Evolutionary conservation across 2,888 invertebrate genomes (phyloP).

Genomic region (Coecobrya sp.): DNA sequence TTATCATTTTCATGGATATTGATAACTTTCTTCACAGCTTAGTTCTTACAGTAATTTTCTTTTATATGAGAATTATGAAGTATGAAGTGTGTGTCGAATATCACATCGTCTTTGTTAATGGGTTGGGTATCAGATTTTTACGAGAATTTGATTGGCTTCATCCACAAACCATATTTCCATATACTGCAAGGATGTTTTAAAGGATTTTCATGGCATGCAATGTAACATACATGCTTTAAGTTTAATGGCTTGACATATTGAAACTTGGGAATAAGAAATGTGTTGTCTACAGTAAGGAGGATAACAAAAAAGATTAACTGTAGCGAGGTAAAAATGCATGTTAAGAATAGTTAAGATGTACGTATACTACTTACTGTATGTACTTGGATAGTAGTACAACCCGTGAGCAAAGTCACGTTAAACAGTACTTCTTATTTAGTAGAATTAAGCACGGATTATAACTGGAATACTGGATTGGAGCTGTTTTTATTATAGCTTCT

Average conservation of each 20-base stretch:
- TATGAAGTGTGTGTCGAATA: background rate
- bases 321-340: no score
- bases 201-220: no score
- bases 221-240: no score
- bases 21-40: constrained; percentile 15
- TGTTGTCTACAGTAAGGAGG: no score
- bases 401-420: constrained; percentile 42
- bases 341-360: background rate
- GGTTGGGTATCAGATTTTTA: background rate
- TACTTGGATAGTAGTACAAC: background rate
- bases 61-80: background rate
- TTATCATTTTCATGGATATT: constrained; percentile 19
- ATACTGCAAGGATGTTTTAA: no score
- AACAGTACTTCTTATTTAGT: background rate
- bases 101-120: background rate
- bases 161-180: background rate
- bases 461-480: constrained; percentile 53
- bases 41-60: background rate
- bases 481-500: constrained; percentile 33
- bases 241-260: no score
- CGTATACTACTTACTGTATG: background rate
- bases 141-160: background rate
- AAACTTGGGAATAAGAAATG: no score
- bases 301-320: no score
- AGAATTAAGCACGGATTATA: background rate